Evolutionary conservation across 2,888 invertebrate genomes (phyloP).

Genomic region (Tortricodes alternella): DNA sequence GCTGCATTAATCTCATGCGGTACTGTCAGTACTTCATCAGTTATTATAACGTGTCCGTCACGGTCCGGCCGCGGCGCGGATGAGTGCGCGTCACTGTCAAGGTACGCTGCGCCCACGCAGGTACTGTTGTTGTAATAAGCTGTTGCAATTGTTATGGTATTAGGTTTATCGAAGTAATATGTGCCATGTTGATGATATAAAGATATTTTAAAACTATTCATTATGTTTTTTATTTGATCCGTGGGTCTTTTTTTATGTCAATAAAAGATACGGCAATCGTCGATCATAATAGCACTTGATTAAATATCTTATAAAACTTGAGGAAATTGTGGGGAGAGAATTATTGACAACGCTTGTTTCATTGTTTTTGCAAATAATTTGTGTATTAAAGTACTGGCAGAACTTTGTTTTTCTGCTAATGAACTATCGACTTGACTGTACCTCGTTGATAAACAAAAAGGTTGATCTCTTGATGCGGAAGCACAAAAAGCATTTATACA

Average conservation of each 20-base stretch:
- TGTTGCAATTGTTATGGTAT: not conserved
- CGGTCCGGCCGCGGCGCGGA: constrained; percentile 33
- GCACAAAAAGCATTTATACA: constrained; percentile 23
- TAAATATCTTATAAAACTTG: no score
- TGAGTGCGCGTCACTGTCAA: constrained; percentile 42
- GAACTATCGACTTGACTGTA: not conserved
- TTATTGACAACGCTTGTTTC: no score
- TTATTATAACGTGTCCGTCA: constrained; percentile 32
- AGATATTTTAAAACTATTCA: no score
- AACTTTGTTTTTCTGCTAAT: not conserved
- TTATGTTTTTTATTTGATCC: no score
- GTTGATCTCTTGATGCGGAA: constrained; percentile 16
- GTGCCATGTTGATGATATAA: no score
- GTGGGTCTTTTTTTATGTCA: no score
- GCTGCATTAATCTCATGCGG: constrained; percentile 21
- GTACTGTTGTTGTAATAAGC: not conserved
- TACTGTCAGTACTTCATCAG: constrained; percentile 20
- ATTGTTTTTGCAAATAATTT: no score
- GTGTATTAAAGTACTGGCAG: not conserved
- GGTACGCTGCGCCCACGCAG: constrained; percentile 33
- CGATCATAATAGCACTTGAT: no score
- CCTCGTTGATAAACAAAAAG: not conserved
- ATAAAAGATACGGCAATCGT: no score
- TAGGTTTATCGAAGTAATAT: not conserved
- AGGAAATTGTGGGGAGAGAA: no score